A percentile compares a stretch with the other conserved stretches of the same genome.
These are phyloP conservation scores for Drosophila rellima DNA, from an alignment of 2,888 invertebrate genomes.

Conservation along the genomic window DNA sequence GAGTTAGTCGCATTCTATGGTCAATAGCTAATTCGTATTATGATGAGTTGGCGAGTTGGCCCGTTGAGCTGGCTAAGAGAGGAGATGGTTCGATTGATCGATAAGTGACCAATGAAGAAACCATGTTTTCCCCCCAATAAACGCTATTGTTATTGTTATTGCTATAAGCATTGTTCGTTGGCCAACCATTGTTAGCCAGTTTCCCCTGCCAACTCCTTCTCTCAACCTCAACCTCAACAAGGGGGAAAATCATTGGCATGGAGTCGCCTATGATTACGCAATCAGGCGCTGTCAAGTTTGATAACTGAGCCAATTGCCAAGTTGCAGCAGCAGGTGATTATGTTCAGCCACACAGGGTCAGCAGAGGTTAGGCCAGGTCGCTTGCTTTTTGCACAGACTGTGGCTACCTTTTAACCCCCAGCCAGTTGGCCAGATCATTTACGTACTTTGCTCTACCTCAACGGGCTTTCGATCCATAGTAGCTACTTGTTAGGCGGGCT, in stretches of 20 bases:
- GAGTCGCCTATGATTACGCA: constrained; percentile 39
- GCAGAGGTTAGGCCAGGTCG: constrained; percentile 9
- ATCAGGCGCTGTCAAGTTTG: constrained; percentile 41
- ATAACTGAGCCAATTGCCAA: constrained; percentile 30
- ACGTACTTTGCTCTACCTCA: constrained; percentile 10
- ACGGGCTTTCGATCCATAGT: not conserved
- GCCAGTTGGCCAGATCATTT: constrained; percentile 15
- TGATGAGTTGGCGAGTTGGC: constrained; percentile 6
- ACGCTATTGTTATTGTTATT: constrained; percentile 30
- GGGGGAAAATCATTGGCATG: not conserved
- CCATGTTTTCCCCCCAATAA: constrained; percentile 20
- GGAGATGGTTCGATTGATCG: constrained; percentile 22
- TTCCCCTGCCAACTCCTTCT: not conserved
- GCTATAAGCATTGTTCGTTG: constrained; percentile 29
- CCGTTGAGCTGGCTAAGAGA: constrained; percentile 6
- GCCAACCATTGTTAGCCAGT: constrained; percentile 24
- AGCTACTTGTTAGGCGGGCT: constrained; percentile 22
- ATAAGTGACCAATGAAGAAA: constrained; percentile 38
- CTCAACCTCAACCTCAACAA: not conserved
- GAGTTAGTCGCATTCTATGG: constrained; percentile 9
- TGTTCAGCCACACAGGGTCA: constrained; percentile 29
- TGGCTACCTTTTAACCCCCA: constrained; percentile 27
- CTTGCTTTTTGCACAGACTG: not conserved
- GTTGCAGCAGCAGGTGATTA: constrained; percentile 35
- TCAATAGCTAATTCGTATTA: constrained; percentile 23